Evolutionary conservation across 2,888 invertebrate genomes (phyloP).

Genomic region (Busseola fusca): DNA sequence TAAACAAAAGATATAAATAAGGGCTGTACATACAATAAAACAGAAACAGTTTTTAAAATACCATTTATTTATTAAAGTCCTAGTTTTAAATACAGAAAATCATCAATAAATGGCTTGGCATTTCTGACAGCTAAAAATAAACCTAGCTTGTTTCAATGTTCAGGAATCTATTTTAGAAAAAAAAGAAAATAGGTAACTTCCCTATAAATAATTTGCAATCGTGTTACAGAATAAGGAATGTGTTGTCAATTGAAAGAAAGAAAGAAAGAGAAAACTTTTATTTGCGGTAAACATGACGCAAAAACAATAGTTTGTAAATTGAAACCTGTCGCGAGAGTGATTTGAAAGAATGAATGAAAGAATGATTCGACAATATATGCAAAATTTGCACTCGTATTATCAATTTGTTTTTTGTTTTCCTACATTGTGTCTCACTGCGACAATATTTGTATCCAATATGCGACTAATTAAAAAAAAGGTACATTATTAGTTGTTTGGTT

Average conservation of each 20-base stretch:
- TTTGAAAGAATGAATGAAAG: background rate
- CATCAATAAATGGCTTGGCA: conserved; percentile 56
- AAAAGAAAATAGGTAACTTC: rapidly evolving
- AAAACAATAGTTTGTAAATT: background rate
- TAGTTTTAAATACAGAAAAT: conserved; percentile 24
- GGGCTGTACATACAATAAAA: conserved; percentile 3
- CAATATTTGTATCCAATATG: background rate
- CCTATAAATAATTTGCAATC: background rate
- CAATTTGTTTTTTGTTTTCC: background rate
- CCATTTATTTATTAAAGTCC: conserved; percentile 41
- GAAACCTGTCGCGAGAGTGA: background rate
- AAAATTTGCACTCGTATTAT: background rate
- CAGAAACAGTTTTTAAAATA: background rate
- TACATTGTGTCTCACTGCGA: too few relatives aligned
- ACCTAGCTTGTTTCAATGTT: background rate
- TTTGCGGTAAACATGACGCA: too few relatives aligned
- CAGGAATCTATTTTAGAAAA: background rate
- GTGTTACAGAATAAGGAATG: background rate
- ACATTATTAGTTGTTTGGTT: too few relatives aligned
- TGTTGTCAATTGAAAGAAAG: background rate
- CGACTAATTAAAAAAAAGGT: too few relatives aligned
- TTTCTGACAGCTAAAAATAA: conserved; percentile 14
- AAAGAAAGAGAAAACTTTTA: too few relatives aligned
- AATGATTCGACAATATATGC: too few relatives aligned
- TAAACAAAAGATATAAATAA: background rate